Base-by-base conservation (phyloP, 53 echinoderm and acorn worm species). In the Zoroaster sp. region DNA sequence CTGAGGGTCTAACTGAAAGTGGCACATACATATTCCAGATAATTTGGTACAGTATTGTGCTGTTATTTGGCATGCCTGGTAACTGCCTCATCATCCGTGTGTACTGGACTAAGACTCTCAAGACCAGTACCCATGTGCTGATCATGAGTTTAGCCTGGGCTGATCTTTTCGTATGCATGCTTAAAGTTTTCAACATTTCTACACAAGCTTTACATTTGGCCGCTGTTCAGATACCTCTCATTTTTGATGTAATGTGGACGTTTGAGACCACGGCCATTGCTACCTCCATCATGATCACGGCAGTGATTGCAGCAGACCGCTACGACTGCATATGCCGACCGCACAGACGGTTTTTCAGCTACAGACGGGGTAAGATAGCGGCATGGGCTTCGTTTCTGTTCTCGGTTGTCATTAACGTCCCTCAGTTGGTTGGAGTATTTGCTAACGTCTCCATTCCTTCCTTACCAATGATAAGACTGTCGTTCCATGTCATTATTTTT, bases 1-100 rank as follows among this genome's bases (percentile, higher is more conserved):
- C 1, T 0, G 63, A 1, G 8, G 28, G 9, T 59, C n/a, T n/a
- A n/a, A n/a, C n/a, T n/a, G n/a, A n/a, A n/a, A 9, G 1, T 25
- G 21, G 23, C 21, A 59, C 63, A 59, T 28, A 59, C 28, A 8
- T 59, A 28, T 59, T 59, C 53, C 1, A 47, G 31, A 35, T 78
- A 4, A 35, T 51, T 18, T 12, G 20, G 44, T 40, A 51, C 15
- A 31, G 51, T 78, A 15, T 49, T 12, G 17, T 90, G 7, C 18
- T 74, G 4, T 34, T 90, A 1, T 46, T 89, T 11, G 93, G 93
- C 1, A 35, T 93, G 5, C 86, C 93, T 9, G 93, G 90, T 63
- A 93, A 93, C 43, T 30, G 34, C 32, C 69, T 90, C 4, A 87
- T 89, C 40, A 36, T 93, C 10, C 63, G 73, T 5, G 93, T 86